Evolutionary conservation across 2,888 invertebrate species (phyloP), one percentile per base, ranked within the genome.

Genomic region (Punctoribates punctum): DNA sequence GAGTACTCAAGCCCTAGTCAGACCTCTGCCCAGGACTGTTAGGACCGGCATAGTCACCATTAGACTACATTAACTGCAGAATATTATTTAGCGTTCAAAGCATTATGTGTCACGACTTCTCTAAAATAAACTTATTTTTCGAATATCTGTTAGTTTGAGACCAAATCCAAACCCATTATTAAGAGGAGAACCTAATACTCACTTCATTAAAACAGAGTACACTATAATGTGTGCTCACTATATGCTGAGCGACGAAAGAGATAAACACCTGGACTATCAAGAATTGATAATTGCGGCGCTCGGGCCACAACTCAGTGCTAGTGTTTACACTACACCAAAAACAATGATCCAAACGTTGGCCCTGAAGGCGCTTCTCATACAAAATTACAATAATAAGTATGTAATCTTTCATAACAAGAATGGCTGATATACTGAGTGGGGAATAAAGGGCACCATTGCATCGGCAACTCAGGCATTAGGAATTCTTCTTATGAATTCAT

Each of bases 251-350:
- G 70, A 70, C 70, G 70, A 70, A n/a, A 57, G 20, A 70, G 70
- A 70, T 70, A 70, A 70, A 70, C 70, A 70, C 70, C 70, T 70
- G 70, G 70, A 70, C 70, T 17, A 70, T 70, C 23, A 38, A n/a
- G 11, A 34, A 38, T 25, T 38, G 20, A 25, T 70, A 46, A 70
- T 70, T 70, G 70, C 46, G 20, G 70, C 1, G 46, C 38, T 46
- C 23, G 38, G 34, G 9, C 70, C 60, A 60, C 2, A 3, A 27
- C 23, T 29, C 70, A 42, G 46, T 70, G 23, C 70, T 38, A 51
- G 27, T 62, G 29, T 62, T 62, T 62, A 62, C 65, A 65, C 38
- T 65, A 13, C 20, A 17, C 34, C 1, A 46, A 46, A 70, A 70
- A 70, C 70, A 70, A 70, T 70, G 70, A 70, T n/a, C 42, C 3